phyloP scores from a whole-genome alignment of 1,140 invertebrate genomes.

The Drosophila gunungcola region DNA sequence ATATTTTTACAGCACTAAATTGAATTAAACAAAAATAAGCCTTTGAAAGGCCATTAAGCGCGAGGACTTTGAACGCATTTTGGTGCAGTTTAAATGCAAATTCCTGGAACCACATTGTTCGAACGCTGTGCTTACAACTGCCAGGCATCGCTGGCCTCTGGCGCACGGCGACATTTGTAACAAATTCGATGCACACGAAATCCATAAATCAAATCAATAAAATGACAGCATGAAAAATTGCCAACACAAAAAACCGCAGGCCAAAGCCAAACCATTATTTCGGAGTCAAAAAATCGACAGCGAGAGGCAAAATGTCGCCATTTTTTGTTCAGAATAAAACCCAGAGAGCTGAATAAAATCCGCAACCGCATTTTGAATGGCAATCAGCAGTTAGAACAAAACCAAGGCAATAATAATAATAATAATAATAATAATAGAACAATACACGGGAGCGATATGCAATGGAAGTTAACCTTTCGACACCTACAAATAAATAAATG shows the following conservation, averaged over 20 bases:
- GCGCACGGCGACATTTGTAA: slow-evolving; percentile 52
- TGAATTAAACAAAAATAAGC: slow-evolving; percentile 33
- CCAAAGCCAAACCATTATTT: slow-evolving; percentile 57
- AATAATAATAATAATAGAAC: slow-evolving; percentile 39
- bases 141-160: slow-evolving; percentile 34
- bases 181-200: slow-evolving; percentile 61
- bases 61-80: slow-evolving; percentile 5
- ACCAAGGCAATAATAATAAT: slow-evolving; percentile 52
- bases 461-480: slow-evolving; percentile 61
- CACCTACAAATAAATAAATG: slow-evolving; percentile 78
- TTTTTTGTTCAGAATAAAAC: slow-evolving; percentile 19
- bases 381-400: slow-evolving; percentile 68
- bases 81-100: slow-evolving; percentile 42
- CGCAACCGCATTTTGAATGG: slow-evolving; percentile 58
- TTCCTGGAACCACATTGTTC: slow-evolving; percentile 29
- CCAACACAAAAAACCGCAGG: slow-evolving; percentile 69
- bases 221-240: slow-evolving; percentile 78
- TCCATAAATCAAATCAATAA: slow-evolving; percentile 76
- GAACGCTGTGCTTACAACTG: neutral
- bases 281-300: slow-evolving; percentile 42
- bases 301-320: slow-evolving; percentile 25
- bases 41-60: slow-evolving; percentile 13
- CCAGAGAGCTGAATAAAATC: slow-evolving; percentile 28
- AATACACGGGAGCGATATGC: slow-evolving; percentile 28
- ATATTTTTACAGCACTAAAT: slow-evolving; percentile 10